These are phyloP conservation scores for Cordilura impudica DNA, from an alignment of 2,888 invertebrate genomes.

Conservation along the genomic window DNA sequence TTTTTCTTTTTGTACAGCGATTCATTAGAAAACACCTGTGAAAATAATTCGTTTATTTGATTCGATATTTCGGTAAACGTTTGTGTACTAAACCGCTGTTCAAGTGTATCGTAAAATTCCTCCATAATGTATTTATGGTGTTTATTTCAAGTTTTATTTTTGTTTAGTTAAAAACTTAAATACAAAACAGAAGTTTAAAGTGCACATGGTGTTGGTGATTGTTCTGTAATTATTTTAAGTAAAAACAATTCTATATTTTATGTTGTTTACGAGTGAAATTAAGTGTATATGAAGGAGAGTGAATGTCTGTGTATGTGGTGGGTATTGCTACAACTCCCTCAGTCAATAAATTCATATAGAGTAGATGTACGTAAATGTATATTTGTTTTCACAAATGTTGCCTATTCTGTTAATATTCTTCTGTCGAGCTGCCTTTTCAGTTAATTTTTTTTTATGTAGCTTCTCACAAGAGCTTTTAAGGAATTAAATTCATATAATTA, in stretches of 20 bases:
- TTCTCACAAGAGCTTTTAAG: too few relatives aligned
- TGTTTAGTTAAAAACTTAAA: constrained; percentile 31
- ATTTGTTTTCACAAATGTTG: constrained; percentile 1
- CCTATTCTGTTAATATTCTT: too few relatives aligned
- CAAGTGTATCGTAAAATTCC: constrained; percentile 18
- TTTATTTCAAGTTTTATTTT: constrained; percentile 13
- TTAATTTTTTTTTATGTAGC: too few relatives aligned
- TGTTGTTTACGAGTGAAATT: not conserved
- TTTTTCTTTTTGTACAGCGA: not conserved
- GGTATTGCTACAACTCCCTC: not conserved
- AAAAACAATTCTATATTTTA: not conserved
- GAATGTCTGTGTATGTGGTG: not conserved
- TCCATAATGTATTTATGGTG: not conserved
- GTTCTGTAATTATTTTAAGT: not conserved
- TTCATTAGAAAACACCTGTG: constrained; percentile 30
- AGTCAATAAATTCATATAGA: not conserved
- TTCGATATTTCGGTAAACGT: too few relatives aligned
- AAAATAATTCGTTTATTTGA: not conserved
- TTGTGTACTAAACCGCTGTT: too few relatives aligned
- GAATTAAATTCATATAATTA: too few relatives aligned
- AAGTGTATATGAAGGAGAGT: not conserved
- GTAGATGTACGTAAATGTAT: not conserved
- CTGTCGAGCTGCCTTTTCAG: not conserved
- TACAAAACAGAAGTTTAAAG: constrained; percentile 7
- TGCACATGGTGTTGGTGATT: not conserved